Evolutionary conservation across 2,113 vertebrate genomes (phyloP).

Genomic region (Chlorodrepanis virens): DNA sequence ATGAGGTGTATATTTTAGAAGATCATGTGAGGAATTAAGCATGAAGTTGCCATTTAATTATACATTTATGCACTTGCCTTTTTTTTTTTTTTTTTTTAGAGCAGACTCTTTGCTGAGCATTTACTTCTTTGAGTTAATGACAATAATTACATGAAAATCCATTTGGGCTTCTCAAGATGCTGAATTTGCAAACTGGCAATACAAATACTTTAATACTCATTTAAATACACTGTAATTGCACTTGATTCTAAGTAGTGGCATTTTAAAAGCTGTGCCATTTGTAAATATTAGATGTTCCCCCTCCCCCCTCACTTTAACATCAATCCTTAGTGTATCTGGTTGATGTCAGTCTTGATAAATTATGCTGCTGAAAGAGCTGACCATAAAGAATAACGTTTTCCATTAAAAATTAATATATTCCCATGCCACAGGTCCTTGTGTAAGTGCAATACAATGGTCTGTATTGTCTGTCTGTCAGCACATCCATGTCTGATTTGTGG

Average conservation of each 20-base stretch:
- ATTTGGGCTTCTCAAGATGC: conserved; percentile 7
- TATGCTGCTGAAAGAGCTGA: conserved; percentile 19
- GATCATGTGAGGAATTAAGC: not conserved
- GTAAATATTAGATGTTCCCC: not conserved
- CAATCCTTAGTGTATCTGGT: not conserved
- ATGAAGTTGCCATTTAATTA: not conserved
- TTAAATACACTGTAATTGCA: conserved; percentile 44
- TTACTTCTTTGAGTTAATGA: conserved; percentile 33
- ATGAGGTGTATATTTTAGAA: conserved; percentile 7
- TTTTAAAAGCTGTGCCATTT: not conserved
- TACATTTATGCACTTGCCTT: not conserved
- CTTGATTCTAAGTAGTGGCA: conserved; percentile 6
- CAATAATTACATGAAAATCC: conserved; percentile 56
- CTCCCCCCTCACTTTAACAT: not conserved
- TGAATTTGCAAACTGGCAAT: conserved; percentile 51
- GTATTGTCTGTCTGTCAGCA: conserved; percentile 25
- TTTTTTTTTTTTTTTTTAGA: not conserved
- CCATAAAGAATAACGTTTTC: conserved; percentile 30
- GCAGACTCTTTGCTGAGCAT: not conserved
- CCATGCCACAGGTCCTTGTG: not conserved
- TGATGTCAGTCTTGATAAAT: conserved; percentile 34
- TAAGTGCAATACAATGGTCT: not conserved
- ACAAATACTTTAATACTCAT: conserved; percentile 45
- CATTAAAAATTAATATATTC: conserved; percentile 49
- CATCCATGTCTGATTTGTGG: not conserved